Base-by-base conservation (phyloP, 2,888 invertebrate species). In the Euzetes globulus region DNA sequence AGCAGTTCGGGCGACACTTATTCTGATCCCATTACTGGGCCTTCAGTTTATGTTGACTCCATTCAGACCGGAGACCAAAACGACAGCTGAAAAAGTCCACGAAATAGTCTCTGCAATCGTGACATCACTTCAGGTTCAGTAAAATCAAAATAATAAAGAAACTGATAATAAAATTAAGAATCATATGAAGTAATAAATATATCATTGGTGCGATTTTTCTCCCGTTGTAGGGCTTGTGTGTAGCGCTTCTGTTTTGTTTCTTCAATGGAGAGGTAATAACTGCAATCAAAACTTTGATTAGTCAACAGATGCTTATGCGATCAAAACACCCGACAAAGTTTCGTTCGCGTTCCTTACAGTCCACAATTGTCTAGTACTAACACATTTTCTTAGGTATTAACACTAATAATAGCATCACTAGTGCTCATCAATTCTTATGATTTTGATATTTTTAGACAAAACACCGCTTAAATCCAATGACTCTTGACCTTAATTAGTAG, bases 191-290 rank as follows among this genome's bases (percentile, higher is more conserved):
- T 73, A 29, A 50, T 50, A 11, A 22, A 79, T 19, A 9, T 25
- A 45, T 45, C 11, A 37, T 41, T 63, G 11, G 1, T 50, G 19
- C 17, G 19, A 22, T 47, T n/a, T 60, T 50, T 70, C n/a, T 74
- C 58, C 52, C 45, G 25, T 86, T 85, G 1, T 88, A 95, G 91
- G 95, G 95, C 76, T 87, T 94, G 76, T 92, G 91, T 83, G 94
- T 95, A 73, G 92, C 95, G 50, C 88, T 91, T 77, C 87, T 95
- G 72, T 94, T 92, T 85, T 94, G 94, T 83, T 95, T 95, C 87
- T 92, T 91, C 85, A 95, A 95, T 82, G 94, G 94, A 78, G 95
- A 95, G 88, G 95, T 95, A 74, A 68, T 68, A 41, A 41, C 41
- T 41, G 41, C 68, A 37, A 68, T 68, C 68, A 37, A 45, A 41